phyloP scores from a whole-genome alignment of 2,113 vertebrate species.

The Sinocyclocheilus rhinocerous region DNA sequence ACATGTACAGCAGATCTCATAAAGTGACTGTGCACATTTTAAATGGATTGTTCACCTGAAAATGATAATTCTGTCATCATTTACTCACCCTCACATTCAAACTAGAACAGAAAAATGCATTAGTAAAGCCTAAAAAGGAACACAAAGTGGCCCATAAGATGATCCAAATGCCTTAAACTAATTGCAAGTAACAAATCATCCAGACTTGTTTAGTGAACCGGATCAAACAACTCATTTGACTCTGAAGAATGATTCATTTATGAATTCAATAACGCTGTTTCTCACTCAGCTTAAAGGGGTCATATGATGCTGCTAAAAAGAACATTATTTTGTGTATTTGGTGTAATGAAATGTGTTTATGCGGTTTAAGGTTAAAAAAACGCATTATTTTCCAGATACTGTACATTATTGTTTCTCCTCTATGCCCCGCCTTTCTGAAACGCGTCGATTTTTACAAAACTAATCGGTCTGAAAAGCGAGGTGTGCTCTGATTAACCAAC shows the following conservation, averaged over 20 bases:
- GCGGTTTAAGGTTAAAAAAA: too few relatives aligned
- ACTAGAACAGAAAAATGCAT: neutral
- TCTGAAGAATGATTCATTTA: neutral
- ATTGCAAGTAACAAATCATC: neutral
- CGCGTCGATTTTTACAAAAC: too few relatives aligned
- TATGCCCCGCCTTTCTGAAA: too few relatives aligned
- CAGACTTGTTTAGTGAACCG: neutral
- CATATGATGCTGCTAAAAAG: too few relatives aligned
- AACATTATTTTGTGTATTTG: too few relatives aligned
- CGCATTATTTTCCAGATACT: too few relatives aligned
- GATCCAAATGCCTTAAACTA: neutral
- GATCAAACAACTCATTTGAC: neutral
- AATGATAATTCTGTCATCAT: neutral
- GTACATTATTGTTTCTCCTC: too few relatives aligned
- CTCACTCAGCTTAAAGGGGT: neutral
- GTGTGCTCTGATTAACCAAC: too few relatives aligned
- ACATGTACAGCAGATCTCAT: slow-evolving; percentile 51
- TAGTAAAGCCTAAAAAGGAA: neutral
- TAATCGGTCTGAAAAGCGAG: too few relatives aligned
- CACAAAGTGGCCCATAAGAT: neutral
- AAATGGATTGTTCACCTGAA: slow-evolving; percentile 42
- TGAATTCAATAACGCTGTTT: neutral
- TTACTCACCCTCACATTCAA: neutral
- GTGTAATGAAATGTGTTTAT: too few relatives aligned
- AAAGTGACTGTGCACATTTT: neutral